Evolutionary conservation across 2,113 vertebrate species (phyloP).

Genomic region (Bucco capensis): DNA sequence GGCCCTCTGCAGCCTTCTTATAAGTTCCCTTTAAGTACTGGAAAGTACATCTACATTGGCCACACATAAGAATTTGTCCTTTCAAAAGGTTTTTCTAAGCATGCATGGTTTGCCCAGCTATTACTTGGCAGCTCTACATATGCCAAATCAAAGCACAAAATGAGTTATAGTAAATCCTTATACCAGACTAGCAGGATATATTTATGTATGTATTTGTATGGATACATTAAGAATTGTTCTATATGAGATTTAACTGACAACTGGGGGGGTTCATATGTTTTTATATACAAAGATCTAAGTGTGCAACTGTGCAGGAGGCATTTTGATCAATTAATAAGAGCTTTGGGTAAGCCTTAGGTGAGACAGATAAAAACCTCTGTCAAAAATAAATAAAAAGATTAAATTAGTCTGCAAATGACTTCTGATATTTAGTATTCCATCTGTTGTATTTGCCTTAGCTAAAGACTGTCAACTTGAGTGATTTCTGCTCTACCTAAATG

Average conservation of each 20-base stretch:
- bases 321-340: constrained; percentile 27
- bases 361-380: not conserved
- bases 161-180: not conserved
- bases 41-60: not conserved
- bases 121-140: not conserved
- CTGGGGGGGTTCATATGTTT: not conserved
- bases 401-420: constrained; percentile 12
- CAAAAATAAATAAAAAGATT: not conserved
- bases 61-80: not conserved
- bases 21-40: too few species aligned
- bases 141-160: not conserved
- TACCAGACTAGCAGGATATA: not conserved
- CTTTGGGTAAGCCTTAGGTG: not conserved
- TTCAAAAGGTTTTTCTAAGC: not conserved
- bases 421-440: constrained; percentile 21
- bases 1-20: too few species aligned
- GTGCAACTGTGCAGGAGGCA: not conserved
- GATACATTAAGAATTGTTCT: not conserved
- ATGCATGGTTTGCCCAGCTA: not conserved
- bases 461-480: not conserved
- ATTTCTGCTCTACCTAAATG: not conserved
- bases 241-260: not conserved
- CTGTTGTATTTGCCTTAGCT: constrained; percentile 14
- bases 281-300: not conserved
- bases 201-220: not conserved